These are phyloP conservation scores for Columba janthina DNA, from an alignment of 2,113 vertebrate species.

Conservation along the genomic window DNA sequence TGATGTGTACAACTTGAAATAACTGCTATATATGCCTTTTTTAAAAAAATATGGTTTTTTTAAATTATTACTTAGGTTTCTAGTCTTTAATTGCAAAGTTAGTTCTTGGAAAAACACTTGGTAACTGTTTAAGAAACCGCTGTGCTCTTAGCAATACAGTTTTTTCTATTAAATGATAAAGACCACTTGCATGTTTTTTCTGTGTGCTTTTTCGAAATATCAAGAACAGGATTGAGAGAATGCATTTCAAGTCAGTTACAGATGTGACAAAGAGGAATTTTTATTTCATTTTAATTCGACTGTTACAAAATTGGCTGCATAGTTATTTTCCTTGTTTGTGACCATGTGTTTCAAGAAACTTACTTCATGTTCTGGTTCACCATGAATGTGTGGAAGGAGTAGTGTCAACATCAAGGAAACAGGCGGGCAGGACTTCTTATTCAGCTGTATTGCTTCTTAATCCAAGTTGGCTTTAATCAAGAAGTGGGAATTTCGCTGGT, in stretches of 20 bases:
- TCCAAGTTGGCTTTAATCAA: not conserved
- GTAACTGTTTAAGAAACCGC: not conserved
- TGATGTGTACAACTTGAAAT: not conserved
- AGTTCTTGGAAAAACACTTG: not conserved
- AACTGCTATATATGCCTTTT: not conserved
- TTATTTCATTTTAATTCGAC: not conserved
- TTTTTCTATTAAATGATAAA: constrained; percentile 30
- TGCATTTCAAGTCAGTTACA: not conserved
- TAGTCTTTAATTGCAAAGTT: not conserved
- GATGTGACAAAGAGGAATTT: not conserved
- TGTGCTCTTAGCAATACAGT: not conserved
- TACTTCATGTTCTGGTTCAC: not conserved
- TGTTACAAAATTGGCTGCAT: not conserved
- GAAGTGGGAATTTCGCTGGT: not conserved
- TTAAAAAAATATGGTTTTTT: not conserved
- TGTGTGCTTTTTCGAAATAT: not conserved
- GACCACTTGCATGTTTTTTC: not conserved
- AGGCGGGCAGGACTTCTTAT: not conserved
- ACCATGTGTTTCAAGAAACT: not conserved
- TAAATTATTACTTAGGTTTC: not conserved
- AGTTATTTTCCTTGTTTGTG: not conserved
- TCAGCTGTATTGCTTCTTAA: not conserved
- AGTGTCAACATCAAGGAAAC: not conserved
- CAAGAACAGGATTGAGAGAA: not conserved
- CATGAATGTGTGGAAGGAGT: not conserved